Conservation (phyloP, 1,140 invertebrate genomes). For the Caerostris extrusa region DNA sequence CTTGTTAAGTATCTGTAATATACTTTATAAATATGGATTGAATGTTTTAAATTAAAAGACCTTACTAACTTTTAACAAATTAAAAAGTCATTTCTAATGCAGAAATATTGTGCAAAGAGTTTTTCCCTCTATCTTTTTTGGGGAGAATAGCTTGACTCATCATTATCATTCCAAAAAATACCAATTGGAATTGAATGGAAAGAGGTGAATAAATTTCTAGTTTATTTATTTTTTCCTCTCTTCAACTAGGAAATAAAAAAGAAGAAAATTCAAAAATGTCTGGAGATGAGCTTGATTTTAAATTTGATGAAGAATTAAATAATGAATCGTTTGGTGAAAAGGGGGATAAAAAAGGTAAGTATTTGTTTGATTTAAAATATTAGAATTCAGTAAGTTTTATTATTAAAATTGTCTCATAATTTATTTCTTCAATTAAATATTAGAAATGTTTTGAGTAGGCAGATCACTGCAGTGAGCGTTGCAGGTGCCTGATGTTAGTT, state of each 20-base stretch:
- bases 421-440: too few relatives aligned
- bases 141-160: too few relatives aligned
- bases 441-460: constrained; percentile 85
- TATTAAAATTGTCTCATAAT: too few relatives aligned
- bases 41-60: too few relatives aligned
- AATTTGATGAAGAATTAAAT: constrained; percentile 97
- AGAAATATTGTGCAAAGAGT: too few relatives aligned
- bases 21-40: too few relatives aligned
- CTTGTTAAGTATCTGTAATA: too few relatives aligned
- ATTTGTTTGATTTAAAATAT: background rate
- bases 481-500: constrained; percentile 85
- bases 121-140: too few relatives aligned
- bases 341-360: background rate
- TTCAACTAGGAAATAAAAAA: constrained; percentile 59
- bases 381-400: background rate
- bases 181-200: too few relatives aligned
- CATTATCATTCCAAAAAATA: too few relatives aligned
- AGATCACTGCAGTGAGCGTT: constrained; percentile 87
- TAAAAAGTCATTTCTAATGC: too few relatives aligned
- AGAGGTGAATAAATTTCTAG: background rate
- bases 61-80: too few relatives aligned
- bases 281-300: constrained; percentile 95
- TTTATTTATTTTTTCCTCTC: background rate
- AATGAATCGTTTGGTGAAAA: constrained; percentile 58
- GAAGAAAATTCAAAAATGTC: constrained; percentile 80